Percentiles rank a stretch among this genome's conserved stretches.
phyloP scores from a whole-genome alignment of 1,140 invertebrate genomes.

The Cyrtorhinus lividipennis region DNA sequence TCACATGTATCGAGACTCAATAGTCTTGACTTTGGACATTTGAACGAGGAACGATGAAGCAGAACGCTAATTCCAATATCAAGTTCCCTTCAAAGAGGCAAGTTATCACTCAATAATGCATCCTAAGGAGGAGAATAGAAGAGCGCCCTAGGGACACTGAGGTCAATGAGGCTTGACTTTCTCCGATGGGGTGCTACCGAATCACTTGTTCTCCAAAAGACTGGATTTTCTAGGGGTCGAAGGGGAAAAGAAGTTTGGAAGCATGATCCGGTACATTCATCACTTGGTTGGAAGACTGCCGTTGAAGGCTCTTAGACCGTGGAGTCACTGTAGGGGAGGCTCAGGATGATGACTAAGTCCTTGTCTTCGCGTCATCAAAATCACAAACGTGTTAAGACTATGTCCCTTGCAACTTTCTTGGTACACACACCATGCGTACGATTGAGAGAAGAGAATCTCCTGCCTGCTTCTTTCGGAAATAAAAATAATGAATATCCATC shows the following conservation, averaged over 20 bases:
- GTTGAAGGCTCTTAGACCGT: conserved; percentile 6
- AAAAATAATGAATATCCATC: too few species aligned
- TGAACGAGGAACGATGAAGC: too few species aligned
- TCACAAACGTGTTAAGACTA: too few species aligned
- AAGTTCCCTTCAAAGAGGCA: not conserved
- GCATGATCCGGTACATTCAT: conserved; percentile 7
- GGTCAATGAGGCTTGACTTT: conserved; percentile 8
- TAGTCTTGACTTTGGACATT: too few species aligned
- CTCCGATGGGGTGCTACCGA: not conserved
- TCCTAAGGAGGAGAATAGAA: not conserved
- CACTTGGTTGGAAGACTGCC: not conserved
- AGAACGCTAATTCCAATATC: too few species aligned
- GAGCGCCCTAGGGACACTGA: not conserved
- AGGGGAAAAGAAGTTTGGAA: not conserved
- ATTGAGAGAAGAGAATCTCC: too few species aligned
- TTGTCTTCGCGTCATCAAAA: too few species aligned
- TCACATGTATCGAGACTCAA: too few species aligned
- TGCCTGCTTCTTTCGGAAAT: too few species aligned
- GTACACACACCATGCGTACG: too few species aligned
- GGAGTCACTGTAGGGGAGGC: too few species aligned
- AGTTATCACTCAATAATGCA: conserved; percentile 6
- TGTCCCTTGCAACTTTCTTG: too few species aligned
- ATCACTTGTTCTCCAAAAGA: not conserved
- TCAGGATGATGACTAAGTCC: conserved; percentile 3
- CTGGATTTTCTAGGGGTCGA: not conserved